Conservation (phyloP, 1,140 invertebrate species). For the Periplaneta americana region DNA sequence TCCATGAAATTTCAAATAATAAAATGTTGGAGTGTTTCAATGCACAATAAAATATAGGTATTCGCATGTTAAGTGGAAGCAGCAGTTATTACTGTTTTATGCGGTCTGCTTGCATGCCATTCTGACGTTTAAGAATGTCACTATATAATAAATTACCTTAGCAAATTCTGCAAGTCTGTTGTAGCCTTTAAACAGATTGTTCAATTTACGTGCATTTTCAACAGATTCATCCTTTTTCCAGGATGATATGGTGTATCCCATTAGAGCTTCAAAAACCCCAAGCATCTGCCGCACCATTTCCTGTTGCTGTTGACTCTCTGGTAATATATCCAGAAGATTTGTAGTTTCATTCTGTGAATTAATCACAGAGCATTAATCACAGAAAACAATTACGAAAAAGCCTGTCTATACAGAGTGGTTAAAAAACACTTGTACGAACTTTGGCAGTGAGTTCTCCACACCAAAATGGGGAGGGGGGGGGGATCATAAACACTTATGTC, state of each 20-base stretch:
- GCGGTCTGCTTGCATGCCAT: too few relatives aligned
- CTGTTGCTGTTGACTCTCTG: conserved; percentile 41
- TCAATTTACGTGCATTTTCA: conserved; percentile 31
- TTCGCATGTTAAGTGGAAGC: too few relatives aligned
- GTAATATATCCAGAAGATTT: conserved; percentile 39
- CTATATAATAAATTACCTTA: conserved; percentile 40
- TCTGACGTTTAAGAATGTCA: too few relatives aligned
- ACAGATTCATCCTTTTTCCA: conserved; percentile 35
- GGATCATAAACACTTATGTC: too few relatives aligned
- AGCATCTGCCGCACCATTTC: conserved; percentile 40
- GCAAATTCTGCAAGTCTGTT: conserved; percentile 39
- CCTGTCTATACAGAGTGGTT: too few relatives aligned
- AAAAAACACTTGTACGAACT: neutral
- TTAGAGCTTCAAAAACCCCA: conserved; percentile 43
- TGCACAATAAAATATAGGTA: too few relatives aligned
- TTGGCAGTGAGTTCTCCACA: too few relatives aligned
- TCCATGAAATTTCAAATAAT: too few relatives aligned
- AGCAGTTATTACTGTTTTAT: too few relatives aligned
- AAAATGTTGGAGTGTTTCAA: too few relatives aligned
- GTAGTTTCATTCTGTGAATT: conserved; percentile 39
- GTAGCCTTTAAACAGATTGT: conserved; percentile 41
- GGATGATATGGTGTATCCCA: conserved; percentile 40
- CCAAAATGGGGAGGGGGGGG: too few relatives aligned
- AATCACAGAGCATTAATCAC: neutral
- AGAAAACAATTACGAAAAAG: neutral